Conservation (phyloP, 2,888 invertebrate species). For the Andricus quercusramuli region DNA sequence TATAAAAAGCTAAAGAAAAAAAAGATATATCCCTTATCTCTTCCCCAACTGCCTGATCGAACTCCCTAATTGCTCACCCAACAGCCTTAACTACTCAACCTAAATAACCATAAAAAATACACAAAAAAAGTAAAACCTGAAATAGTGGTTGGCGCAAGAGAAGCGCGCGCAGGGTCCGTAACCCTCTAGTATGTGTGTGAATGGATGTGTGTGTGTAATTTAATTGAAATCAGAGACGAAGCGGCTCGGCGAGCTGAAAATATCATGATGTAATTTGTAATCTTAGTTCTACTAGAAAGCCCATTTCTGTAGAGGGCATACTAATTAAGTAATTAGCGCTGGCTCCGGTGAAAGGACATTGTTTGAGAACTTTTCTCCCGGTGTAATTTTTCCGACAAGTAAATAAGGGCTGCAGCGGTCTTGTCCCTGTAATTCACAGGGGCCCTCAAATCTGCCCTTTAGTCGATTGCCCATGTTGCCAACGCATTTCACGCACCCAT, state of each 20-base stretch:
- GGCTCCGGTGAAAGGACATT: constrained; percentile 12
- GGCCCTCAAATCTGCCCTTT: constrained; percentile 39
- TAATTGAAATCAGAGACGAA: neutral
- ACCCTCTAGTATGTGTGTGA: no score
- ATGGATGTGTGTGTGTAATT: neutral
- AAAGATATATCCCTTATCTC: no score
- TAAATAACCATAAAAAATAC: no score
- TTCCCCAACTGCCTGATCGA: no score
- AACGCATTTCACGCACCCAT: constrained; percentile 38
- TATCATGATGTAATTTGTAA: constrained; percentile 30
- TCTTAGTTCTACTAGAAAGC: constrained; percentile 26
- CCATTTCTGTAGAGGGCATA: neutral
- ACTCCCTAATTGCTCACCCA: no score
- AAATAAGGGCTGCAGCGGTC: constrained; percentile 29
- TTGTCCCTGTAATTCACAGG: constrained; percentile 27
- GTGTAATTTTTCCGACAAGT: constrained; percentile 36
- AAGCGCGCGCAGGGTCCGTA: no score
- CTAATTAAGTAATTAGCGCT: constrained; percentile 38
- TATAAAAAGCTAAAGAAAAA: no score
- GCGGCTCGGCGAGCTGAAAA: constrained; percentile 4
- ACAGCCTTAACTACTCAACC: no score
- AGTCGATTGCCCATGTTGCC: constrained; percentile 31
- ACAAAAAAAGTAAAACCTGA: no score
- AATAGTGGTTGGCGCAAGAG: no score
- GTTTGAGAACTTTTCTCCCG: neutral